phyloP scores from a whole-genome alignment of 2,888 invertebrate genomes.

The Cryptosula pallasiana region DNA sequence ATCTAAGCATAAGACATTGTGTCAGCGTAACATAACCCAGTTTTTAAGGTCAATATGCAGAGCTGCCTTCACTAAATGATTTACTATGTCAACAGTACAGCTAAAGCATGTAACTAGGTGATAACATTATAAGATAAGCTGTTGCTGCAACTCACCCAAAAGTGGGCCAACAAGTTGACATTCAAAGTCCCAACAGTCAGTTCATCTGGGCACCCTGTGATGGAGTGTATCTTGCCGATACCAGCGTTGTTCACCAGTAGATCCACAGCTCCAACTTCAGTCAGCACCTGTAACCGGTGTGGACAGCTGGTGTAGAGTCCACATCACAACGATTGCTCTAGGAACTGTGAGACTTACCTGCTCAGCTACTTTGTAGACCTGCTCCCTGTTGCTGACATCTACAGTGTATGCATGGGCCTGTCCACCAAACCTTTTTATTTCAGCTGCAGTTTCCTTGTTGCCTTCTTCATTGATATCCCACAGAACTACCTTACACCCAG shows the following conservation, averaged over 20 bases:
- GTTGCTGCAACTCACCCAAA: conserved; percentile 47
- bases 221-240: conserved; percentile 36
- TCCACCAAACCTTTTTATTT: conserved; percentile 34
- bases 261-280: conserved; percentile 37
- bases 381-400: conserved; percentile 43
- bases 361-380: conserved; percentile 40
- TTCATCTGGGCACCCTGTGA: conserved; percentile 71
- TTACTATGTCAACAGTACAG: no score
- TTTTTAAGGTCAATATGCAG: no score
- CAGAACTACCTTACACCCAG: conserved; percentile 43
- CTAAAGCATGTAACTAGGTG: no score
- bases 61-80: no score
- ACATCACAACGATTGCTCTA: no score
- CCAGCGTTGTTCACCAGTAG: conserved; percentile 50
- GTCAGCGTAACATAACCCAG: no score
- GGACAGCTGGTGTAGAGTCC: no score
- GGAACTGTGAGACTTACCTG: conserved; percentile 36
- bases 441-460: conserved; percentile 39
- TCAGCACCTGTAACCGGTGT: conserved; percentile 24
- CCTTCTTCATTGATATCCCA: conserved; percentile 48
- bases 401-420: conserved; percentile 37
- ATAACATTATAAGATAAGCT: no score
- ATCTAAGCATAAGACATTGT: no score
- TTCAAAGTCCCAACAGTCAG: conserved; percentile 80
- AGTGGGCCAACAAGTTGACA: conserved; percentile 43